Conservation (phyloP, 2,797 vertebrate genomes). For the Rhynchonycteris naso region DNA sequence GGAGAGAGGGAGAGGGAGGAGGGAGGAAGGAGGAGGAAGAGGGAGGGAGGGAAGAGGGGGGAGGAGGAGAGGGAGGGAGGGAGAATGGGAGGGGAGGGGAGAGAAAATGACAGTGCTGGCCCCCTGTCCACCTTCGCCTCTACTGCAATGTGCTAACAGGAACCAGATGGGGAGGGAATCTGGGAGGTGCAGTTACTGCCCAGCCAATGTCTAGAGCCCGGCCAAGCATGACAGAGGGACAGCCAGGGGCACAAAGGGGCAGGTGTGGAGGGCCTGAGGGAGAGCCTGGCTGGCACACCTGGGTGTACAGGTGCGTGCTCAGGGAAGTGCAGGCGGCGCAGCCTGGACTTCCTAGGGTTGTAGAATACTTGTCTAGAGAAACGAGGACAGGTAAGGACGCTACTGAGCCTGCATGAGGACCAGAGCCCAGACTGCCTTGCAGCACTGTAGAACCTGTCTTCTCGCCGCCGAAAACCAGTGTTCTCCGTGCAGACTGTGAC, state of each 20-base stretch:
- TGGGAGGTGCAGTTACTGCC: not conserved
- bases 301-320: not conserved
- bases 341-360: not conserved
- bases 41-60: too few relatives aligned
- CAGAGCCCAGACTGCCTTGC: not conserved
- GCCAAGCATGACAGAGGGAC: not conserved
- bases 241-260: not conserved
- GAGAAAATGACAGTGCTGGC: not conserved
- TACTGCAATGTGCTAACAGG: not conserved
- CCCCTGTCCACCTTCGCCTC: too few relatives aligned
- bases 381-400: not conserved
- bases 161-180: not conserved
- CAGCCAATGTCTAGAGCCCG: too few relatives aligned
- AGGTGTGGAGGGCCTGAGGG: fast-evolving
- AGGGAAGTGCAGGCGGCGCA: fast-evolving
- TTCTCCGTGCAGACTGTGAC: not conserved
- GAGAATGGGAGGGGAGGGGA: not conserved
- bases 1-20: too few relatives aligned
- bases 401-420: fast-evolving
- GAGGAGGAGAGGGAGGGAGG: not conserved
- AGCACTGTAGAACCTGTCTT: fast-evolving
- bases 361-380: not conserved
- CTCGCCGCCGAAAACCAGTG: not conserved
- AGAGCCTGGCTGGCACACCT: fast-evolving
- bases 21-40: too few relatives aligned